Evolutionary conservation across 2,888 invertebrate genomes (phyloP), one percentile per base, ranked within the genome.

Genomic region (Drosophila nigricruria): DNA sequence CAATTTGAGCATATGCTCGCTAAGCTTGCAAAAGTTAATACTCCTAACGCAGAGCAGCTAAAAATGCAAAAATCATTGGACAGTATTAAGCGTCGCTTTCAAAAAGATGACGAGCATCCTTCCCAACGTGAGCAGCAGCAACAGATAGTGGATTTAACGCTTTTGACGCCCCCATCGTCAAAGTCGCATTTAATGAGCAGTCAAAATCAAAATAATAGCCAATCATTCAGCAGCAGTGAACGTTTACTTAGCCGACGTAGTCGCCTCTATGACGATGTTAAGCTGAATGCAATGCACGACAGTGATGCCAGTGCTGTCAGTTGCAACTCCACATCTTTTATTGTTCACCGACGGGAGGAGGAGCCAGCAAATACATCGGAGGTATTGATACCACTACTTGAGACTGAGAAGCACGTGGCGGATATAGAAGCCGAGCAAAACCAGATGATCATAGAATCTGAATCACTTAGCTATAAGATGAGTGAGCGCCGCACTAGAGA

Each of bases 1-100:
- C 91, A 92, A 45, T 93, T 93, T 43, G 93, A 93, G 73, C 81
- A 92, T 47, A 89, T 93, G 80, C 80, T 93, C 8, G 91, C 91
- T 53, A 89, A 90, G 50, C 81, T 93, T 40, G 90, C 91, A 6
- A 91, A 88, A 62, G 82, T 91, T 4, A 88, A 91, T 53, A 59
- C 58, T 2, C 77, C 91, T 4, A 91, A 92, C 61, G 81, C 89
- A 10, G 91, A 92, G n/a, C 91, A 92, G 58, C 56, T 91, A 1
- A 93, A 93, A 75, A 92, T 93, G 88, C 87, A 92, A 54, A 92
- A 92, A 60, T 92, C 92, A 0, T 67, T 93, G 56, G 92, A 93
- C 36, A 91, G 88, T 42, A 93, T 93, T 36, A 93, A 92, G 63
- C 91, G 91, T 38, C 90, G 93, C 6, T 92, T 92, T 47, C 87